phyloP scores from a whole-genome alignment of 2,113 vertebrate genomes.

The Anguilla rostrata region DNA sequence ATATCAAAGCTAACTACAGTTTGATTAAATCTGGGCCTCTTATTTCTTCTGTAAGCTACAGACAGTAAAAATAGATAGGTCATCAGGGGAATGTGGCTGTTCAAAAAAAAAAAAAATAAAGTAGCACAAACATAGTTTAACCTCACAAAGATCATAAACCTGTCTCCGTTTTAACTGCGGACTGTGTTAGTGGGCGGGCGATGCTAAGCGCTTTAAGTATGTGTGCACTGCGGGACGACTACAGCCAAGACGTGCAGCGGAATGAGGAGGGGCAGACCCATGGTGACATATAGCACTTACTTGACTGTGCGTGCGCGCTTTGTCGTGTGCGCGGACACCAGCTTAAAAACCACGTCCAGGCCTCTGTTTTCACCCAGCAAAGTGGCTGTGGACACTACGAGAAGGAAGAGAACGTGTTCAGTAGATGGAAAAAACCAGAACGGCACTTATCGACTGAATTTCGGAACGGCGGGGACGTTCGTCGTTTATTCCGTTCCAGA shows the following conservation, averaged over 20 bases:
- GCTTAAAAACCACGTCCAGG: constrained; percentile 79
- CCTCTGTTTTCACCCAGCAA: constrained; percentile 80
- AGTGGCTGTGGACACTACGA: constrained; percentile 77
- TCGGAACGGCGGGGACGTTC: neutral
- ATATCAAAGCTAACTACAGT: no score
- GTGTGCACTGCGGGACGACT: neutral
- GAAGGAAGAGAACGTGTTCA: constrained; percentile 27
- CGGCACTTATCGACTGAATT: neutral
- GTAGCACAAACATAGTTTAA: no score
- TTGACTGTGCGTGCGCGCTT: constrained; percentile 72
- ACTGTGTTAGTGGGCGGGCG: neutral
- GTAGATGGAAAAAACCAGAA: neutral
- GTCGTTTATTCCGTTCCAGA: neutral
- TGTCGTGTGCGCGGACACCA: constrained; percentile 78
- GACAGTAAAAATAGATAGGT: no score
- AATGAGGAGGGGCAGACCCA: neutral
- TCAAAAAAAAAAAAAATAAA: neutral
- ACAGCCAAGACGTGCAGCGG: neutral
- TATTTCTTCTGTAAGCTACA: no score
- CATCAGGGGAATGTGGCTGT: neutral
- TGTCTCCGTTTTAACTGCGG: neutral
- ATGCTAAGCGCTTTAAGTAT: neutral
- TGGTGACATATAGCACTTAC: constrained; percentile 66
- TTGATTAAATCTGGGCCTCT: no score
- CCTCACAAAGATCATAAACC: no score